A percentile compares a stretch with the other conserved stretches of the same genome.
Conservation (phyloP, 2,888 invertebrate species). For the Lydus trimaculatus region DNA sequence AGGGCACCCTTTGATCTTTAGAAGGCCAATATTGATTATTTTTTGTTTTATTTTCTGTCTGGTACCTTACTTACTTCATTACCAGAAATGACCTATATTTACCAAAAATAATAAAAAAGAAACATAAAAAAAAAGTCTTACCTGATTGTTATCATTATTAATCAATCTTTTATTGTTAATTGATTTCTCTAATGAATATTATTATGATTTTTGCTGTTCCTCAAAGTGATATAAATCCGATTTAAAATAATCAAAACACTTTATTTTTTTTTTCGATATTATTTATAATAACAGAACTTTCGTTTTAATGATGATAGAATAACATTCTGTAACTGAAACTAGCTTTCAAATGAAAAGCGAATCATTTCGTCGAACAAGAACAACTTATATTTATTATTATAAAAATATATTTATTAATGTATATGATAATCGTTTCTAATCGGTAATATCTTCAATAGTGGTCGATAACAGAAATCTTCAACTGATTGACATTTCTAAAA, state of each 20-base stretch:
- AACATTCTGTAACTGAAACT: neutral
- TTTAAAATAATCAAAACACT: neutral
- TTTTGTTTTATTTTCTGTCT: conserved; percentile 42
- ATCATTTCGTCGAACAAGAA: neutral
- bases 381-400: neutral
- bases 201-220: neutral
- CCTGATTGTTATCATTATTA: conserved; percentile 8
- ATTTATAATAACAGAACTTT: neutral
- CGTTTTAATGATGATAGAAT: neutral
- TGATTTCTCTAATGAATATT: neutral
- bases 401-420: neutral
- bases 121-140: conserved; percentile 40
- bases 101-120: conserved; percentile 16
- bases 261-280: neutral
- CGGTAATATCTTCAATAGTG: neutral
- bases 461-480: neutral
- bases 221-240: neutral
- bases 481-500: neutral
- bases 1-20: conserved; percentile 40
- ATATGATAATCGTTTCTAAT: neutral
- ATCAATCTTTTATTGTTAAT: neutral
- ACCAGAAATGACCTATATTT: conserved; percentile 42
- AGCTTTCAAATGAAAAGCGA: neutral
- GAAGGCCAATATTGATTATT: conserved; percentile 38
- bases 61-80: conserved; percentile 32